Percentiles rank a stretch among this genome's conserved stretches.
Conservation (phyloP, 2,797 vertebrate genomes). For the Heteromormyrus szaboi region DNA sequence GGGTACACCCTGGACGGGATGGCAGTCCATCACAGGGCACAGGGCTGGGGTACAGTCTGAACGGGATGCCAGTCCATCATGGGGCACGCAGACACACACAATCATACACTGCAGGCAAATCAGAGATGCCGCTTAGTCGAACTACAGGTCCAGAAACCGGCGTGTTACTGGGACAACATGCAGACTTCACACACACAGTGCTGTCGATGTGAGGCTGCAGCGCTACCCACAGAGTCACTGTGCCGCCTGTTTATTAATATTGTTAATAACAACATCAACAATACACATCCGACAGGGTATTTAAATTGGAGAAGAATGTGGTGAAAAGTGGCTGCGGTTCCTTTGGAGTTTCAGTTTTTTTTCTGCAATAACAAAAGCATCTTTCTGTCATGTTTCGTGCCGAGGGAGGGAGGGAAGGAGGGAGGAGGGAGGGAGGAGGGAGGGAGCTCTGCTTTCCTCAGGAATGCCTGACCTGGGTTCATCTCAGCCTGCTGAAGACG, state of each 20-base stretch:
- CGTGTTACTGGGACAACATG: background rate
- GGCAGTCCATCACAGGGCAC: no score
- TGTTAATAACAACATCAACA: background rate
- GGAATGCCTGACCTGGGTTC: conserved; percentile 47
- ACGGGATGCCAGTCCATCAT: background rate
- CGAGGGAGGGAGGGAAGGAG: conserved; percentile 15
- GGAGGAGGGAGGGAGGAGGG: background rate
- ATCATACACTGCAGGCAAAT: background rate
- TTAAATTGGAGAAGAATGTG: conserved; percentile 31
- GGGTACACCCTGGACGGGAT: no score
- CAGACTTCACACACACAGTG: background rate
- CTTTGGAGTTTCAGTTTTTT: background rate
- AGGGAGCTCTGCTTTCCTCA: conserved; percentile 39
- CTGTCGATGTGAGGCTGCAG: background rate
- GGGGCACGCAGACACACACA: background rate
- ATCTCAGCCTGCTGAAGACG: conserved; percentile 42
- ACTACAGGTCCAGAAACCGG: background rate
- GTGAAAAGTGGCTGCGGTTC: background rate
- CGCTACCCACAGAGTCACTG: background rate
- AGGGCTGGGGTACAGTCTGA: background rate
- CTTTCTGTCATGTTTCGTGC: conserved; percentile 43
- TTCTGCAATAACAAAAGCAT: background rate
- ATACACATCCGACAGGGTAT: background rate
- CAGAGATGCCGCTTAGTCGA: background rate
- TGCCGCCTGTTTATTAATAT: background rate